phyloP scores from a whole-genome alignment of 2,797 vertebrate species.

The Mormyrops boulengeri region DNA sequence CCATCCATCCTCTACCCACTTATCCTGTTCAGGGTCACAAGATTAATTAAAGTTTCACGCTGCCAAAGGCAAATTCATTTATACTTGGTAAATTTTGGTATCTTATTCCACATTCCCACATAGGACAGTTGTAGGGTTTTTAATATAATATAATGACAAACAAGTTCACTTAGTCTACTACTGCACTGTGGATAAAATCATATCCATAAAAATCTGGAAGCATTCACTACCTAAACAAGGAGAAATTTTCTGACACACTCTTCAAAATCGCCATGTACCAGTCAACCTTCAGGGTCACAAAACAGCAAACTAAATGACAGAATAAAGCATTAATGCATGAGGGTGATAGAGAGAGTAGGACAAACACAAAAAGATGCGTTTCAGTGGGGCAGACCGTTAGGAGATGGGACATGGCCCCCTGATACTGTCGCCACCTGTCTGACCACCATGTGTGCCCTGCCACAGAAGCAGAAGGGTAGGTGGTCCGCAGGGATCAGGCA shows the following conservation, averaged over 20 bases:
- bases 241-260: neutral
- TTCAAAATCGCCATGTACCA: neutral
- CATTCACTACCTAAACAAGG: neutral
- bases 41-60: neutral
- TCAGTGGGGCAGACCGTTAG: neutral
- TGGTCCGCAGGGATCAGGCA: neutral
- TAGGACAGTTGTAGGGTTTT: neutral
- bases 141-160: neutral
- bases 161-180: neutral
- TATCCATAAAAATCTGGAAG: neutral
- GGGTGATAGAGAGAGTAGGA: neutral
- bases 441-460: neutral
- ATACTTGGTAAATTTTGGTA: neutral
- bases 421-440: neutral
- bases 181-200: neutral
- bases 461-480: neutral
- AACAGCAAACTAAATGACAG: neutral
- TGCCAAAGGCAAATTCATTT: neutral
- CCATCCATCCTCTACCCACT: neutral
- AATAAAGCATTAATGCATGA: neutral
- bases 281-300: neutral
- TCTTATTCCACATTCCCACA: neutral
- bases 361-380: neutral
- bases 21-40: neutral
- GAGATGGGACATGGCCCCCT: neutral